Conservation (phyloP, 2,797 vertebrate species). For the Dendrocincla tyrannina region DNA sequence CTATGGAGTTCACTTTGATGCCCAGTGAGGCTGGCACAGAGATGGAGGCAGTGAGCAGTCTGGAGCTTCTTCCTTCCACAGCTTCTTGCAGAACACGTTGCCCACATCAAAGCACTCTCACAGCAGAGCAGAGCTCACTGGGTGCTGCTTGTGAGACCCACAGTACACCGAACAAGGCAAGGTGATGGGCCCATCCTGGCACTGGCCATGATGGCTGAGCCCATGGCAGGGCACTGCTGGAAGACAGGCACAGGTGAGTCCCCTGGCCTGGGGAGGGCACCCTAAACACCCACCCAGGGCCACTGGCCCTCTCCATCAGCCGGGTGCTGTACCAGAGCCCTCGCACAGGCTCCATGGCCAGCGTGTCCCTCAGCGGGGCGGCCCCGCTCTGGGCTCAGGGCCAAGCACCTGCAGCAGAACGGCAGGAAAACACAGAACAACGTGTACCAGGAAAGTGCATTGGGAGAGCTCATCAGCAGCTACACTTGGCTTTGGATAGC, state of each 20-base stretch:
- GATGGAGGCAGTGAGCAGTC: neutral
- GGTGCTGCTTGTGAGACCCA: accelerated
- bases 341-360: accelerated
- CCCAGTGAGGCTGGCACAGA: neutral
- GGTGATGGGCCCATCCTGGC: neutral
- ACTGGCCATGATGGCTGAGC: accelerated
- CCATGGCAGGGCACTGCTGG: accelerated
- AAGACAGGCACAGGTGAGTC: neutral
- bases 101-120: accelerated
- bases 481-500: neutral
- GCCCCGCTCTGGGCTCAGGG: accelerated
- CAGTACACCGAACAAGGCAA: accelerated
- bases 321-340: accelerated
- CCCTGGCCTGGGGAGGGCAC: neutral
- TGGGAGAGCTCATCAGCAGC: conserved; percentile 21
- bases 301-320: neutral
- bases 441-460: neutral
- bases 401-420: neutral
- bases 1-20: neutral
- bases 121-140: accelerated
- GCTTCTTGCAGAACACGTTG: neutral
- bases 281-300: accelerated
- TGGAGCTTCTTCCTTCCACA: neutral
- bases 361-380: accelerated
- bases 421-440: conserved; percentile 27